Evolutionary conservation across 30 jellyfish, hydroid and myxozoan species (phyloP).

Genomic region (Phacellophora camtschatica): DNA sequence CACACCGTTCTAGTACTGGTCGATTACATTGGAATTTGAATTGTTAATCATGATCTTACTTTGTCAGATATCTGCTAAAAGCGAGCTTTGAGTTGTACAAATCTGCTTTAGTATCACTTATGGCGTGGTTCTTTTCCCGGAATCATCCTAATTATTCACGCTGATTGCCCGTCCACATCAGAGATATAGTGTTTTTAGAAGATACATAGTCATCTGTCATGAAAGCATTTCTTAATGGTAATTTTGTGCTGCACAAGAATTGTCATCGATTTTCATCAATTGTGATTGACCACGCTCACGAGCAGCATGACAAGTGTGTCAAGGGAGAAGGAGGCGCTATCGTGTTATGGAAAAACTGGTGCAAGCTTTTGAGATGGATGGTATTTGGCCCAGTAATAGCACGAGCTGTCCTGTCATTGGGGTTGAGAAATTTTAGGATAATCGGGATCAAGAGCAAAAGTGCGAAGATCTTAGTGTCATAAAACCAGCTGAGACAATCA

Average conservation of each 20-base stretch:
- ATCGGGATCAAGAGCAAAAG: background rate
- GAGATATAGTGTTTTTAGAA: background rate
- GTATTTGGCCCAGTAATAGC: conserved; percentile 34
- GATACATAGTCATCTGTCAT: background rate
- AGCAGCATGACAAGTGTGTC: conserved; percentile 10
- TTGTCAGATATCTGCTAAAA: background rate
- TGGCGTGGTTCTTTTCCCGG: background rate
- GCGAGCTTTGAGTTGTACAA: background rate
- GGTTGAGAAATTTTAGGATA: background rate
- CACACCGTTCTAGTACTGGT: background rate
- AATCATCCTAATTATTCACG: background rate
- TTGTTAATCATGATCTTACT: background rate
- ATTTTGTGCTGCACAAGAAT: background rate
- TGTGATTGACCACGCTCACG: conserved; percentile 36
- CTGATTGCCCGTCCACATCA: background rate
- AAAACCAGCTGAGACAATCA: background rate
- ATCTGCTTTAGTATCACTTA: background rate
- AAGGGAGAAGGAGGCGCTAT: conserved; percentile 38
- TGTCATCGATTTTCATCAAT: conserved; percentile 6
- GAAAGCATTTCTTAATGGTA: background rate
- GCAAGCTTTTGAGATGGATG: conserved; percentile 12
- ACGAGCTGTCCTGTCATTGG: background rate
- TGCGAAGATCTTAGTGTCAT: background rate
- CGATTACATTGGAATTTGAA: background rate
- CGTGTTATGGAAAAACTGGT: background rate